A percentile compares a stretch with the other conserved stretches of the same genome.
Conservation (phyloP, 2,888 invertebrate genomes). For the Lycophotia porphyrea region DNA sequence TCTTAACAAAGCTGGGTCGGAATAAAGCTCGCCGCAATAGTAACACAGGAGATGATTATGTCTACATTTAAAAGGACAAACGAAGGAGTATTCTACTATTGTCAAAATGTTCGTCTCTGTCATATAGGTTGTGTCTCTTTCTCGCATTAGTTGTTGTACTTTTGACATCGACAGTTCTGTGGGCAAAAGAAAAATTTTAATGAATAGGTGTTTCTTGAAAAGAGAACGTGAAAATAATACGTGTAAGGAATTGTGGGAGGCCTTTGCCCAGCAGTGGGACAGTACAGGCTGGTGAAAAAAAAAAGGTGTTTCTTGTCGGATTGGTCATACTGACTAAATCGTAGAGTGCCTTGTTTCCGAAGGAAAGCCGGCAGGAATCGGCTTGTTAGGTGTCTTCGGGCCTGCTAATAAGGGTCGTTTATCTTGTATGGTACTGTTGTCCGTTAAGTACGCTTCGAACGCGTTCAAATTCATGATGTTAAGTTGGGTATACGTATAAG, state of each 20-base stretch:
- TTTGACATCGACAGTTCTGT: conserved; percentile 81
- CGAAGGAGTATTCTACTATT: conserved; percentile 82
- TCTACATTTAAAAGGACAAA: conserved; percentile 84
- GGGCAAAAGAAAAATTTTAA: not conserved
- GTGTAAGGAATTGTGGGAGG: too few relatives aligned
- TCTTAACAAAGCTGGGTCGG: conserved; percentile 74
- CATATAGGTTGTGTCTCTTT: conserved; percentile 83
- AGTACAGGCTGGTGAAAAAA: too few relatives aligned
- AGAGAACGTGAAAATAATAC: too few relatives aligned
- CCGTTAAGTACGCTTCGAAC: too few relatives aligned
- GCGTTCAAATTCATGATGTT: too few relatives aligned
- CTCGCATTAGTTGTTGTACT: conserved; percentile 82
- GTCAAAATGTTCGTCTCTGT: conserved; percentile 83
- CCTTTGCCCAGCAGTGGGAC: too few relatives aligned
- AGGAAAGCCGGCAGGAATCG: too few relatives aligned
- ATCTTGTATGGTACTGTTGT: too few relatives aligned
- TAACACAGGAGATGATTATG: conserved; percentile 85
- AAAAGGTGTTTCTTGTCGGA: not conserved
- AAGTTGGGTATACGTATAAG: too few relatives aligned
- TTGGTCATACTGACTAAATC: too few relatives aligned
- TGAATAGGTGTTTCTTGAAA: not conserved
- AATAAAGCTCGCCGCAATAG: conserved; percentile 80
- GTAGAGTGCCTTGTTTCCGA: too few relatives aligned
- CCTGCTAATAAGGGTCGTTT: not conserved
- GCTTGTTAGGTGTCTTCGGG: too few relatives aligned